Evolutionary conservation across 2,797 vertebrate genomes (phyloP).

Genomic region (Erethizon dorsatum): DNA sequence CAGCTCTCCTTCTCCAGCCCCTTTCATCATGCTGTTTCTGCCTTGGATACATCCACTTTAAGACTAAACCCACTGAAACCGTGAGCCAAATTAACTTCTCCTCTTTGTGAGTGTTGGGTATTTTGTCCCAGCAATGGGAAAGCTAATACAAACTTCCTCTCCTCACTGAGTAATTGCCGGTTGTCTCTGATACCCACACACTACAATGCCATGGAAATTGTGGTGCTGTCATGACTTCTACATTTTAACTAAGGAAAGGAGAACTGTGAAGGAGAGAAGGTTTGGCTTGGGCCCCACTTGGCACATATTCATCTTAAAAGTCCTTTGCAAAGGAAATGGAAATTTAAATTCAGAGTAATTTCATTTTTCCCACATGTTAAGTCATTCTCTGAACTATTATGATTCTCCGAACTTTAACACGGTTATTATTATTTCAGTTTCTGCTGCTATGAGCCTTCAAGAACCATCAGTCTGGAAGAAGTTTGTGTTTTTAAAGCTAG

Average conservation of each 20-base stretch:
- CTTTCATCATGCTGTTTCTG: background rate
- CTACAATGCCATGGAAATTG: background rate
- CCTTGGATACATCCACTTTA: background rate
- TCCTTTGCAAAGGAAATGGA: constrained; percentile 67
- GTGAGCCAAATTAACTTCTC: background rate
- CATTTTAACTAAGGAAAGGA: constrained; percentile 69
- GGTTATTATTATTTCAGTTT: constrained; percentile 29
- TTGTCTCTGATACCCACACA: constrained; percentile 31
- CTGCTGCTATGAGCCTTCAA: background rate
- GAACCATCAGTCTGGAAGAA: background rate
- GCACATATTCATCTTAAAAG: constrained; percentile 67
- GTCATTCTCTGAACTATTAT: constrained; percentile 61
- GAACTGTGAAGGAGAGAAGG: constrained; percentile 57
- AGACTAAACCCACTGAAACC: background rate
- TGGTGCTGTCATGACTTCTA: background rate
- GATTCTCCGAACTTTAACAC: constrained; percentile 68
- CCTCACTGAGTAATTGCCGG: constrained; percentile 45
- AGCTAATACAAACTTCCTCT: background rate
- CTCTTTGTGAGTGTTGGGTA: background rate
- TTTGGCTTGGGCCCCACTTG: constrained; percentile 66
- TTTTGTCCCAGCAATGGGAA: background rate
- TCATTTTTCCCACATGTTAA: constrained; percentile 11
- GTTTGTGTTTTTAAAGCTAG: background rate
- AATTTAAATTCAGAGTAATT: constrained; percentile 72
- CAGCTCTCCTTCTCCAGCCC: background rate